Conservation (phyloP, 1,140 invertebrate genomes). For the Pissodes strobi region DNA sequence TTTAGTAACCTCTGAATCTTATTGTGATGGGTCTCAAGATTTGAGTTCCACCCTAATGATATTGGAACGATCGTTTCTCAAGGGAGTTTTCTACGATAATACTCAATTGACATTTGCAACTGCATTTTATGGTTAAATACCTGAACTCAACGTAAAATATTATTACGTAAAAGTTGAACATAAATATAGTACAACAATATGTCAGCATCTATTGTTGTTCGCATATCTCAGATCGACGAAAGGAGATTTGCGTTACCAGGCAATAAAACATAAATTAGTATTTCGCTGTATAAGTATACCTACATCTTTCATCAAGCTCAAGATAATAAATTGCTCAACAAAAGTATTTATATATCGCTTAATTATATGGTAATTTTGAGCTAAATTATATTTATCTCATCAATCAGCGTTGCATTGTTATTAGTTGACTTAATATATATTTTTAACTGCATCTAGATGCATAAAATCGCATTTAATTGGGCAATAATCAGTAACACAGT, state of each 20-base stretch:
- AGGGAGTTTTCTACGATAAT: no score
- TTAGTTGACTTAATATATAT: slow-evolving; percentile 36
- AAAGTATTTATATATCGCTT: slow-evolving; percentile 28
- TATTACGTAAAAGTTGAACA: no score
- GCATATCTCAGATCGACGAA: slow-evolving; percentile 2
- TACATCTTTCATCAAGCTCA: slow-evolving; percentile 11
- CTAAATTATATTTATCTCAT: slow-evolving; percentile 37
- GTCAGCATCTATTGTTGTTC: slow-evolving; percentile 2
- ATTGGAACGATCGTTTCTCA: no score
- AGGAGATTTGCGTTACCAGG: slow-evolving; percentile 1
- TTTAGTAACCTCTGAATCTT: no score
- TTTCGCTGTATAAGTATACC: slow-evolving; percentile 3
- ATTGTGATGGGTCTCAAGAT: no score
- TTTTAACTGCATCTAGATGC: slow-evolving; percentile 36
- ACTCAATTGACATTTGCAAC: no score
- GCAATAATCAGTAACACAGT: slow-evolving; percentile 21
- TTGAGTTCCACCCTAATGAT: no score
- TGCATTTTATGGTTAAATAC: no score
- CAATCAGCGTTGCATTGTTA: slow-evolving; percentile 34
- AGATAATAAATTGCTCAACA: slow-evolving; percentile 16
- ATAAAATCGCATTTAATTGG: slow-evolving; percentile 20
- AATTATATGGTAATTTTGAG: slow-evolving; percentile 33
- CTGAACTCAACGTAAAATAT: no score
- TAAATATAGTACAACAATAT: background rate
- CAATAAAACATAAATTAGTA: slow-evolving; percentile 7